Evolutionary conservation across 2,113 vertebrate genomes (phyloP), one percentile per base, ranked within the genome.

Genomic region (Scopus umbretta): DNA sequence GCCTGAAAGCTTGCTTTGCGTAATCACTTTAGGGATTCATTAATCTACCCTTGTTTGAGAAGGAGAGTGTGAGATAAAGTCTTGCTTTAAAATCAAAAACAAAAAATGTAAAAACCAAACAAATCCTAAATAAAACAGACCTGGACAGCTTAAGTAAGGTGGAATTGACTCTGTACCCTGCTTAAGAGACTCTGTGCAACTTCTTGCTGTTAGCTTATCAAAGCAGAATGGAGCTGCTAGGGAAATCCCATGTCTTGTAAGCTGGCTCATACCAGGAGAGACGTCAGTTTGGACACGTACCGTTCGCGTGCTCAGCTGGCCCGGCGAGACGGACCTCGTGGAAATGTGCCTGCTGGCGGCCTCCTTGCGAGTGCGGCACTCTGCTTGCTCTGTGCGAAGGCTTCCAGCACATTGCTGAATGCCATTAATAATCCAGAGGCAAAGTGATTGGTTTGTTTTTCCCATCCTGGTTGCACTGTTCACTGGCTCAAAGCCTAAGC

Each of bases 281-380:
- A 11, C 0, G 0, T 15, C 59, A 10, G 34, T 1, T 12, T 18
- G 53, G 40, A 17, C 34, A 10, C 0, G 0, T 36, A 7, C 19
- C 16, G 38, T 20, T 42, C 25, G 6, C 2, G 16, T 42, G 27
- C 50, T 16, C 7, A 13, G 32, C 26, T 36, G 36, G 50, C 50
- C 66, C 1, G 0, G 12, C 27, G 91, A 36, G 42, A 21, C 0
- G 11, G 81, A 58, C 56, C 70, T 49, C 4, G 2, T 66, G 63
- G 55, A 34, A 6, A 7, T 6, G 15, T 74, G 42, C 42, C 36
- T 50, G 47, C 82, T 32, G 59, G 32, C 2, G 1, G 47, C 49
- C 43, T 75, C 47, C 61, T 30, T 16, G 25, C 65, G 27, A 2
- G 25, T 5, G 7, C 80, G 26, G 40, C 7, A 0, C 40, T 49